Percentiles rank a stretch among this genome's conserved stretches.
These are phyloP conservation scores for Ameiurus melas DNA, from an alignment of 2,113 vertebrate genomes.

Conservation along the genomic window DNA sequence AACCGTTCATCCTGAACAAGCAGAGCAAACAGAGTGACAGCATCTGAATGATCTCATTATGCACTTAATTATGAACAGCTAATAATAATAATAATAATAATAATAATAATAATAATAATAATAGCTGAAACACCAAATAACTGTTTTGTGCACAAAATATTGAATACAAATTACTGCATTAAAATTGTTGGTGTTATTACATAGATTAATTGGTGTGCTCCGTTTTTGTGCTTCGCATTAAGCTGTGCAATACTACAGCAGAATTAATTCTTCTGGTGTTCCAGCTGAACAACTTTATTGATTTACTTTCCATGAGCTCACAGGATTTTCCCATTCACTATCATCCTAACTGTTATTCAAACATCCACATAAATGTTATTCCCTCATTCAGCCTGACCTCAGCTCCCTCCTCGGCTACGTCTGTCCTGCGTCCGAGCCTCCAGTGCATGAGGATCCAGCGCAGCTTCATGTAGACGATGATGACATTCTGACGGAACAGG, in stretches of 20 bases:
- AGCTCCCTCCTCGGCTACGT: slow-evolving; percentile 68
- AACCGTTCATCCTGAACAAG: slow-evolving; percentile 78
- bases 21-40: slow-evolving; percentile 29
- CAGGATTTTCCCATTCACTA: not conserved
- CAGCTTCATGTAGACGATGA: slow-evolving; percentile 91
- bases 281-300: slow-evolving; percentile 5
- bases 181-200: not conserved
- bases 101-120: not conserved
- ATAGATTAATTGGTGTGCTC: not conserved
- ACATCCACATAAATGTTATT: not conserved
- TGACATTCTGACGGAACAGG: slow-evolving; percentile 86
- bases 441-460: slow-evolving; percentile 90
- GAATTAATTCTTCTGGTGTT: not conserved
- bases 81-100: not conserved
- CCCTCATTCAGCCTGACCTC: slow-evolving; percentile 74
- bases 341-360: not conserved
- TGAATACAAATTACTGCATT: not conserved
- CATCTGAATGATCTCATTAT: not conserved
- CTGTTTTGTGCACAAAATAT: not conserved
- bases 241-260: not conserved
- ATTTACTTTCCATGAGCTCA: not conserved
- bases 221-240: not conserved
- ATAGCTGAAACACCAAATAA: not conserved
- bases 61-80: not conserved
- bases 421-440: slow-evolving; percentile 79